Base-by-base conservation (phyloP, 2,888 invertebrate species). In the Watsonalla cultraria region DNA sequence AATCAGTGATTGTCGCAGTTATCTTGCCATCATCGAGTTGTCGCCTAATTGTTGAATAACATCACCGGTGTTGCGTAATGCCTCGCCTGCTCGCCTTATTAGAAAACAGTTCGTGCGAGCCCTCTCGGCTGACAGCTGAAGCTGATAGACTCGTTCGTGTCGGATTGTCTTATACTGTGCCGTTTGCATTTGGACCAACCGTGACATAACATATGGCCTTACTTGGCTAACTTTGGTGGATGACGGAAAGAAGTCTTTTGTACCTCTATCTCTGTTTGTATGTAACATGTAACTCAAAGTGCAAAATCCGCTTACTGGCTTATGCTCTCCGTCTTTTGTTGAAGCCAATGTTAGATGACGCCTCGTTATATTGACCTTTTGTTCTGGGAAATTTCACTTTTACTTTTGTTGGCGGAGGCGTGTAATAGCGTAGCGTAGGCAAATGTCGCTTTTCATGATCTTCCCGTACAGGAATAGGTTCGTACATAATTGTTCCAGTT, bases 41-140 rank as follows among this genome's bases (percentile, higher is more conserved):
- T 76, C 78, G 65, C 72, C 70, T 81, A 80, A 79, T 82, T 80
- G 76, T 82, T 84, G 68, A 74, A 79, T 84, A 82, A 82, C 71
- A 74, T 67, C 59, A 62, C 46, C 54, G 61, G 51, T 61, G 67
- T 82, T 79, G 65, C 73, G 72, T 78, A 81, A 80, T 61, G 54
- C 50, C 24, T 24, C 24, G 24, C 24, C 24, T 24, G 24, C 24
- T 59, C 51, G 65, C 63, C 64, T 61, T 63, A 64, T 65, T 72
- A 71, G 67, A 70, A 68, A 70, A 68, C 62, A 65, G 56, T 65
- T 68, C 53, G 58, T 72, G 67, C 65, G 60, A 61, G 61, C 64
- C 62, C 56, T 64, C 65, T 57, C 62, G 57, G 64, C 61, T 69
- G 72, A 68, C 74, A 66, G 61, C 65, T 71, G 77, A 73, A 66